Conservation (phyloP, 2,888 invertebrate species). For the Leuctra nigra region DNA sequence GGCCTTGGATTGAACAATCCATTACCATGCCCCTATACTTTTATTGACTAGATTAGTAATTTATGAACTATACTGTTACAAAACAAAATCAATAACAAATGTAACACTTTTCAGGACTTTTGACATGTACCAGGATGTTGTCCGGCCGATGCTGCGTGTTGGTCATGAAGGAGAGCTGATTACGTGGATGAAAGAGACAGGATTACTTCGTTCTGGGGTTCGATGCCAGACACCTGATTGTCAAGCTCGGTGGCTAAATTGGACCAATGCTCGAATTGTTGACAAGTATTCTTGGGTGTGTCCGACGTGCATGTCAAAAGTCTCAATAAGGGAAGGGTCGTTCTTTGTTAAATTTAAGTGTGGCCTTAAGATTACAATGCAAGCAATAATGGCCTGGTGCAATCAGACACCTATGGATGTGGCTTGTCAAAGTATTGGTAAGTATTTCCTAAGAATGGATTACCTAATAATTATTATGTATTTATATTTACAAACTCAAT, state of each 20-base stretch:
- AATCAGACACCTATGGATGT: conserved; percentile 49
- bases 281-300: conserved; percentile 49
- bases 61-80: too few relatives aligned
- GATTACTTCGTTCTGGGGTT: conserved; percentile 41
- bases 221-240: conserved; percentile 41
- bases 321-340: conserved; percentile 46
- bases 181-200: conserved; percentile 46
- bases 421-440: not conserved
- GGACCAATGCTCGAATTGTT: conserved; percentile 45
- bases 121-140: not conserved
- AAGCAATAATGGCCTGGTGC: conserved; percentile 58
- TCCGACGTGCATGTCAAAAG: conserved; percentile 39
- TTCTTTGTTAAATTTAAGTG: conserved; percentile 58
- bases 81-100: too few relatives aligned
- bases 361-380: conserved; percentile 51
- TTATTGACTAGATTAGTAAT: too few relatives aligned
- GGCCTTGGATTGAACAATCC: too few relatives aligned
- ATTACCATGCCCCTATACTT: too few relatives aligned
- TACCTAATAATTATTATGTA: too few relatives aligned
- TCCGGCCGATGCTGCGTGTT: conserved; percentile 44
- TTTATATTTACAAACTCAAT: too few relatives aligned
- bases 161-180: conserved; percentile 48
- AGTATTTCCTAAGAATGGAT: too few relatives aligned
- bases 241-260: conserved; percentile 39
- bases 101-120: not conserved